Evolutionary conservation across 2,113 vertebrate genomes (phyloP).

Genomic region (Ifrita kowaldi): DNA sequence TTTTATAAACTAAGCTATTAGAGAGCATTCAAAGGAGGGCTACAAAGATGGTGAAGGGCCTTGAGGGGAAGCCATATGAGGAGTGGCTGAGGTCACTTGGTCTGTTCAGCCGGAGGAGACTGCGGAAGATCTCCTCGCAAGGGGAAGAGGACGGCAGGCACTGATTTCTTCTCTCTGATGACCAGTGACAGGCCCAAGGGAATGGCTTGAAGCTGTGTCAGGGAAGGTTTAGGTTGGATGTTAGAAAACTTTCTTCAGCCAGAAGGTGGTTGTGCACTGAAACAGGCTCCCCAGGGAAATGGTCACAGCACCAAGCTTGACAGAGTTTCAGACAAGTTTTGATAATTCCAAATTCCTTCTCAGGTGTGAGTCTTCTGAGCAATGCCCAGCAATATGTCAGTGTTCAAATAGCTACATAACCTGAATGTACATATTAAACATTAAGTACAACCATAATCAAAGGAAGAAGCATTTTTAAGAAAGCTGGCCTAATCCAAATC

Average conservation of each 20-base stretch:
- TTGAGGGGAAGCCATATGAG: background rate
- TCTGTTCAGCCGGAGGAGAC: background rate
- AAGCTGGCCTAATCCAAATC: background rate
- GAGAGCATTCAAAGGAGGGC: background rate
- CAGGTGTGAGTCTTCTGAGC: background rate
- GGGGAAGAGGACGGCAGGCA: background rate
- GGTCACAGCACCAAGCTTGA: background rate
- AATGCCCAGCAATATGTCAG: background rate
- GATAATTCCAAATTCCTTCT: background rate
- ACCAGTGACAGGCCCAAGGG: too few relatives aligned
- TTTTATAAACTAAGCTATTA: background rate
- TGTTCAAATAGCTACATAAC: background rate
- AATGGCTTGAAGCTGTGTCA: background rate
- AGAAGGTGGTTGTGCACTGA: background rate
- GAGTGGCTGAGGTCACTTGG: background rate
- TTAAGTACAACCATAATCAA: background rate
- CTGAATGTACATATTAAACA: background rate
- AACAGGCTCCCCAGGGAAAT: background rate
- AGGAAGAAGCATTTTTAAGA: background rate
- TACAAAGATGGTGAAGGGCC: background rate
- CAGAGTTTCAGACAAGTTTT: background rate
- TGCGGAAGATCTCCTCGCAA: background rate
- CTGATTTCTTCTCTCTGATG: background rate
- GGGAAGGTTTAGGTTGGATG: accelerated
- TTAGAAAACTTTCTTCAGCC: background rate